Percentiles rank a stretch among this genome's conserved stretches.
phyloP scores from a whole-genome alignment of 2,113 vertebrate species.

The Meriones unguiculatus region DNA sequence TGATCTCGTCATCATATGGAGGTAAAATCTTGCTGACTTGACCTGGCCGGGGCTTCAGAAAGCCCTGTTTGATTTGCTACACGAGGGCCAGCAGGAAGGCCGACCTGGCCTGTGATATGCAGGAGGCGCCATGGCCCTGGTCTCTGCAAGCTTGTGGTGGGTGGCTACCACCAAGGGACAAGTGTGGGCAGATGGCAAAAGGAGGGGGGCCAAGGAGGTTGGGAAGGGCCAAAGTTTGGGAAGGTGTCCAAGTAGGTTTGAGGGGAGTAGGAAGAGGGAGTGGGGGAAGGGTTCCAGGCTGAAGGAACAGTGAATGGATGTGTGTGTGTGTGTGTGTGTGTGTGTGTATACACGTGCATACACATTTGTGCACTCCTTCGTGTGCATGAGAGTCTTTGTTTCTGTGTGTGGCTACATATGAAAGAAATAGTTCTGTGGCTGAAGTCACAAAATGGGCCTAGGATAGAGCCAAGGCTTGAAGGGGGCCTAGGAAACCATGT shows the following conservation, averaged over 20 bases:
- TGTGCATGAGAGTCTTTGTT: background rate
- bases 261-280: background rate
- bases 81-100: too few relatives aligned
- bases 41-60: too few relatives aligned
- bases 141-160: too few relatives aligned
- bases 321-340: background rate
- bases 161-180: background rate
- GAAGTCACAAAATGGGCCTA: background rate
- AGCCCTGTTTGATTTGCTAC: too few relatives aligned
- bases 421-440: background rate
- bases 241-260: background rate
- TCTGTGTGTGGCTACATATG: background rate
- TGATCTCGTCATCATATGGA: background rate
- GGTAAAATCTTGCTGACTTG: background rate
- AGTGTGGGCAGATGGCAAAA: background rate
- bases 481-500: background rate
- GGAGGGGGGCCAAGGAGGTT: too few relatives aligned
- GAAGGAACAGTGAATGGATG: background rate
- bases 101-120: too few relatives aligned
- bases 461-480: background rate
- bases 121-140: too few relatives aligned
- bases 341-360: background rate
- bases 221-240: too few relatives aligned
- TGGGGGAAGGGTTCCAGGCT: background rate
- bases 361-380: too few relatives aligned